These are phyloP conservation scores for Hydrophis major DNA, from an alignment of 2,797 vertebrate species.

Conservation along the genomic window DNA sequence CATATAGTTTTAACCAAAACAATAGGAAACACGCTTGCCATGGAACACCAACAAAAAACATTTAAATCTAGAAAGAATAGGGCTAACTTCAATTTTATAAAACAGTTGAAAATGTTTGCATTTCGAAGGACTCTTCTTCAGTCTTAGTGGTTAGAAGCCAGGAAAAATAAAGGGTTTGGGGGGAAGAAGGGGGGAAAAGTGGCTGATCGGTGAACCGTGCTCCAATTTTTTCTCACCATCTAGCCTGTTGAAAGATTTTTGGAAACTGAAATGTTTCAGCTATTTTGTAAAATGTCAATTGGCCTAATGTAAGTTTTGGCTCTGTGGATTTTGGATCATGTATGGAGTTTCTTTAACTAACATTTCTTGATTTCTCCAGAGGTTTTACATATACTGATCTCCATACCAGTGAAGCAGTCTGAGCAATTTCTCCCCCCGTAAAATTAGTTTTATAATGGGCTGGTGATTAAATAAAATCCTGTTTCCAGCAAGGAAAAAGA, in stretches of 20 bases:
- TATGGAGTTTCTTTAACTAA: background rate
- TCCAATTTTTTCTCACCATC: background rate
- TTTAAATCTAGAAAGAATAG: background rate
- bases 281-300: background rate
- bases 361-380: background rate
- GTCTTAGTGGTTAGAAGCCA: background rate
- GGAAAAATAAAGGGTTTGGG: background rate
- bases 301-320: background rate
- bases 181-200: background rate
- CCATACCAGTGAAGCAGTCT: background rate
- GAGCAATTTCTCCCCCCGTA: too few relatives aligned
- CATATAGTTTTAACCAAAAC: background rate
- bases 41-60: background rate
- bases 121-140: background rate
- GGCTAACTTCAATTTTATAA: background rate
- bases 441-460: background rate
- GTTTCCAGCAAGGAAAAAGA: background rate
- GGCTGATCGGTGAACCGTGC: background rate
- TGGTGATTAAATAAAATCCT: background rate
- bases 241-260: background rate
- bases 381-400: background rate
- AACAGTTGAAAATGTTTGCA: background rate
- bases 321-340: background rate
- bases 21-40: background rate
- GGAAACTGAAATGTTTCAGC: background rate